Base-by-base conservation (phyloP, 2,888 invertebrate genomes). In the Digitonthophagus gazella region DNA sequence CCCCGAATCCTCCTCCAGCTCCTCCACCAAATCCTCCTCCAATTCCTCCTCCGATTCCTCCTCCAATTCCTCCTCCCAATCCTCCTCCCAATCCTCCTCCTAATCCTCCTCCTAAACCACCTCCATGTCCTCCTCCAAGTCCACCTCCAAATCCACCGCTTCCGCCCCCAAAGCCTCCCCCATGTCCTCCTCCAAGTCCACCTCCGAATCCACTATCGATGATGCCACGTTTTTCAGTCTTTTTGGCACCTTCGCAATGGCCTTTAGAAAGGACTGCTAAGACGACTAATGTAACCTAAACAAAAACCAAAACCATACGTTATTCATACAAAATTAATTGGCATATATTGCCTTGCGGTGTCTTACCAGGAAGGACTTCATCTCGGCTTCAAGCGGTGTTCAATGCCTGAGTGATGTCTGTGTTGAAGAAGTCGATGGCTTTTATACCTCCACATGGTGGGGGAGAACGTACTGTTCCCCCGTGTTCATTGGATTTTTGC, bases 271-370 rank as follows among this genome's bases (percentile, higher is more conserved):
- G 65, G 63, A 75, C 74, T 28, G 77, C 76, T 16, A 77, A 58
- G 14, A 73, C 73, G 20, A 75, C 67, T 44, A 74, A 79, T 58
- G 78, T 71, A 64, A 79, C 74, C 82, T 82, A 74, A 1, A 75
- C 74, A 14, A 69, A 66, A 61, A 61, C n/a, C n/a, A 44, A 44
- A 3, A 44, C 6, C 6, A 3, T 44, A 3, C 1, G n/a, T n/a
- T n/a, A n/a, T n/a, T n/a, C n/a, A n/a, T n/a, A n/a, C n/a, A n/a
- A n/a, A 2, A 8, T 44, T 3, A 44, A 8, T 44, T 44, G 6
- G n/a, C n/a, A n/a, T n/a, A n/a, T n/a, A n/a, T n/a, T n/a, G n/a
- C n/a, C n/a, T n/a, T n/a, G n/a, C n/a, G n/a, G n/a, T n/a, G n/a
- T 16, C 66, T n/a, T 66, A 66, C 66, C 57, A 66, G 56, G 57